Base-by-base conservation (phyloP, 1,140 invertebrate species). In the Parasteatoda tepidariorum region DNA sequence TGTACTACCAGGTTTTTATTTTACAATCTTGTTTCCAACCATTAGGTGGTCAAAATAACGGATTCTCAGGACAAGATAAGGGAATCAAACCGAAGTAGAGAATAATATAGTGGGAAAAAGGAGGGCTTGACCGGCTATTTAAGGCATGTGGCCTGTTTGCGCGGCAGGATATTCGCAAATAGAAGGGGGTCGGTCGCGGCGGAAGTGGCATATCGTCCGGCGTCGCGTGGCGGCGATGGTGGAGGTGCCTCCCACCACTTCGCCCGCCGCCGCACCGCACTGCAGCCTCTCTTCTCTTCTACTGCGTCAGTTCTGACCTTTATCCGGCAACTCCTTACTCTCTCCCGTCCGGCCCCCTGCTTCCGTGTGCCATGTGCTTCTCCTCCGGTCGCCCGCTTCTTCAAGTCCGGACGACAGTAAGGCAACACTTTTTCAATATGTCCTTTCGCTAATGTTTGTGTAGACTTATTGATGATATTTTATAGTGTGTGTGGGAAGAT, bases 291-390 rank as follows among this genome's bases (percentile, higher is more conserved):
- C 48, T 24, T 61, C 55, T n/a, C 54, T 55, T 24, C 68, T 54
- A 75, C 59, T 81, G 76, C 76, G 76, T 68, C 76, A 81, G 76
- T 81, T 38, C 76, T 81, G 76, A 81, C 76, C 76, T 81, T 81
- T 81, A 68, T 59, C 64, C 30, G 28, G 62, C 28, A 66, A 26
- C 62, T 66, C 31, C 18, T 31, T 30, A 11, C 62, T 66, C 62
- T 33, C 28, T 9, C 62, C 22, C 62, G 9, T 30, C 26, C 9
- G 13, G 26, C 62, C n/a, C n/a, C n/a, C n/a, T n/a, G n/a, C n/a
- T n/a, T n/a, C 48, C n/a, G 28, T 38, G 24, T 57, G 64, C 64
- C 64, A 41, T 81, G 64, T 67, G 24, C 28, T 76, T 38, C 22
- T 64, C 61, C 33, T 30, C 54, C 59, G 31, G 59, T 34, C 38